Evolutionary conservation across 2,888 invertebrate species (phyloP), one percentile per base, ranked within the genome.

Genomic region (Imbricaverruca yamaguchii): DNA sequence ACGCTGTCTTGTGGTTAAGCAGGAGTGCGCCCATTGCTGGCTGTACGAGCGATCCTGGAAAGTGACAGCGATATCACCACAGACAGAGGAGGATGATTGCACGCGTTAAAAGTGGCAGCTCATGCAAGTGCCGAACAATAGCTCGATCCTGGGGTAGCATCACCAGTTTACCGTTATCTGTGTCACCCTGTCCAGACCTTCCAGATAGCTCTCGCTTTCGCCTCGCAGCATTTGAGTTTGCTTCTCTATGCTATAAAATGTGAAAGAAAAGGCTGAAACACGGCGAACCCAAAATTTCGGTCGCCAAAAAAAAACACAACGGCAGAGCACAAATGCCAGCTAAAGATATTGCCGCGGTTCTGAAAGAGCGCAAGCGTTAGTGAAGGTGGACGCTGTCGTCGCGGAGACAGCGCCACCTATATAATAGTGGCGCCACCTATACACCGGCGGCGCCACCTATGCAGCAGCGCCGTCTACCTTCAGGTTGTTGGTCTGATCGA

Each of bases 401-500:
- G 10, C 15, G 61, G 18, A 18, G 61, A 7, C 53, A 74, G 53
- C 74, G 13, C 55, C 18, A 55, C 55, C 74, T 74, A 59, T 59
- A 59, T 11, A 11, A 15, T 59, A 59, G 59, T 15, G 15, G 59
- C 59, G 59, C 11, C 59, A 59, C 59, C 59, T 59, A 59, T 59
- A 59, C 12, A 11, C 4, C 15, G 7, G 59, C 7, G 15, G 59
- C 59, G 59, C 11, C 59, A 7, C 59, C 59, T 59, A 59, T 59
- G 15, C 12, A 11, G 7, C 15, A 59, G 59, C 59, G 15, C 12
- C 59, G 59, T 13, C 59, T 39, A 74, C 74, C 74, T 74, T 74
- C 74, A 55, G 55, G 74, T 12, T 55, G 53, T 74, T 74, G 74
- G 74, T 74, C 74, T 74, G 74, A 53, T 74, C 74, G 55, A 74